These are phyloP conservation scores for Platycheirus albimanus DNA, from an alignment of 2,888 invertebrate genomes.

Conservation along the genomic window DNA sequence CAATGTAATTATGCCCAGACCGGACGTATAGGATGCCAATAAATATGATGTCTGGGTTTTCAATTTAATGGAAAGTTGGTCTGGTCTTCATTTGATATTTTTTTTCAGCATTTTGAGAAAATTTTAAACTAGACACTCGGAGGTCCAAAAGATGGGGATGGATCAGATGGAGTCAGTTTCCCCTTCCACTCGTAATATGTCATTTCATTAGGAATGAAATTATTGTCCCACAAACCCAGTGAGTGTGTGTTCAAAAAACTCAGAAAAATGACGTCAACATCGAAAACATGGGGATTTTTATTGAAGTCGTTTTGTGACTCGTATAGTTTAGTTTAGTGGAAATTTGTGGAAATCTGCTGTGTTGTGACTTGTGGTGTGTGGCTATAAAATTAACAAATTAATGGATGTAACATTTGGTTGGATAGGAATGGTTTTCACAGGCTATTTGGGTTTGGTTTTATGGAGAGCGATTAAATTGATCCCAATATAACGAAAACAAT, in stretches of 20 bases:
- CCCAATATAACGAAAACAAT: background rate
- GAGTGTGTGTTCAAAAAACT: background rate
- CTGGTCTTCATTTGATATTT: slow-evolving; percentile 1
- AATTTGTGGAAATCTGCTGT: slow-evolving; percentile 16
- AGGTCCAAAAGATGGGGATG: slow-evolving; percentile 2
- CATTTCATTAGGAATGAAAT: background rate
- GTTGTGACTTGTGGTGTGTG: background rate
- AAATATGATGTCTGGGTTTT: slow-evolving; percentile 1
- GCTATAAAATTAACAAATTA: slow-evolving; percentile 3
- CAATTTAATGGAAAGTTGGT: slow-evolving; percentile 12
- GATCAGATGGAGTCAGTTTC: no score
- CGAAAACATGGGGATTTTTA: slow-evolving; percentile 6
- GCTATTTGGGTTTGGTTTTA: background rate
- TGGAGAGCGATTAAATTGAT: background rate
- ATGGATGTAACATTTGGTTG: slow-evolving; percentile 7
- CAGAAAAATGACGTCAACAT: slow-evolving; percentile 20
- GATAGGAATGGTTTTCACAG: background rate
- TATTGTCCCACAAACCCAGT: slow-evolving; percentile 17
- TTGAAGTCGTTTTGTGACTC: slow-evolving; percentile 9
- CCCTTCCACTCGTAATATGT: background rate
- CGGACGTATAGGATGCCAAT: slow-evolving; percentile 11
- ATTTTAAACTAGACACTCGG: background rate
- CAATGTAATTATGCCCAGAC: slow-evolving; percentile 23
- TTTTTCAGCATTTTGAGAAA: slow-evolving; percentile 5
- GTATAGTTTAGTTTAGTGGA: slow-evolving; percentile 17